Evolutionary conservation across 2,113 vertebrate genomes (phyloP), one percentile per base, ranked within the genome.

Genomic region (Lichenostomus cassidix): DNA sequence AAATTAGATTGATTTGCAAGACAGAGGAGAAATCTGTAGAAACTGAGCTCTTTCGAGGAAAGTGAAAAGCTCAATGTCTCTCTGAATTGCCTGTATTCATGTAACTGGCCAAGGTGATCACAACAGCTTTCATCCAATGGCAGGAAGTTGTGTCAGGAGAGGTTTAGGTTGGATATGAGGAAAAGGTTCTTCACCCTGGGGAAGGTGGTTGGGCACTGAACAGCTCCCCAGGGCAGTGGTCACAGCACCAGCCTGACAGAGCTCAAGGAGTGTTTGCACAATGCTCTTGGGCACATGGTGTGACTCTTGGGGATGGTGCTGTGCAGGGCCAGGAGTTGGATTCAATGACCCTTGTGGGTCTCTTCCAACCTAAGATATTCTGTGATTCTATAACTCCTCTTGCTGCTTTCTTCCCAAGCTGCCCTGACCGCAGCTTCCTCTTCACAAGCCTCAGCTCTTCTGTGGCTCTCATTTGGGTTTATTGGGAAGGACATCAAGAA

Each of bases 301-400:
- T 4, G 52, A 39, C 5, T 65, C 10, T 33, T 79, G 10, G 4
- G 17, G 9, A 17, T 42, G 4, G 5, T 27, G 4, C 27, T 52
- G 39, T 27, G 55, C 41, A 69, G 13, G 39, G 16, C 5, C 49
- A 69, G 63, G 12, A 63, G 56, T 0, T 49, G 63, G 31, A 20
- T 21, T 69, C 0, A 0, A 11, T 70, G 12, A 5, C 16, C 22
- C 63, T 37, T 5, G 15, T 49, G 63, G 5, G 7, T 49, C 21
- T 35, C 22, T 35, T 49, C 56, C 56, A 37, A 0, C 5, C 56
- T 25, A 35, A 35, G 5, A 4, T 8, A 17, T 42, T 68, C 35
- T 35, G 5, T 27, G 8, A 2, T 53, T 78, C 39, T 62, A 8
- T 41, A 8, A 10, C 37, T 71, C 35, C 18, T 85, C 28, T 47